Conservation (phyloP, 2,113 vertebrate genomes). For the Pterocles burchelli region DNA sequence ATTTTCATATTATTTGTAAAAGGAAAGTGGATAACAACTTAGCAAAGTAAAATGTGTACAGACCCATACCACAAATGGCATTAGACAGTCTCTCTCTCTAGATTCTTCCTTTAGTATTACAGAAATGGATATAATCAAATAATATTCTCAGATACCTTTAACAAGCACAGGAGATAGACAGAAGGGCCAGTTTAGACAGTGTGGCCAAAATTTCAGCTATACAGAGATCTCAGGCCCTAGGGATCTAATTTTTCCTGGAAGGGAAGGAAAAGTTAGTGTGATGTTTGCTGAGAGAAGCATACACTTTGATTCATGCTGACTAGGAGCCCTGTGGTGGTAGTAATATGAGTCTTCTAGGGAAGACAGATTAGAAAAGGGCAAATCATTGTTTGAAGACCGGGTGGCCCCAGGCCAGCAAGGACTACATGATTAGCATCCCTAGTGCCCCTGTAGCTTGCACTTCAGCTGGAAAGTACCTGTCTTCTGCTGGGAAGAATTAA, state of each 20-base stretch:
- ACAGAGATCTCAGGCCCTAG: background rate
- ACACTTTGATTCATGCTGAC: background rate
- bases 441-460: background rate
- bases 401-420: background rate
- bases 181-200: background rate
- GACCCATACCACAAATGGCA: background rate
- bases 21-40: background rate
- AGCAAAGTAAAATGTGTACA: background rate
- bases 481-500: background rate
- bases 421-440: background rate
- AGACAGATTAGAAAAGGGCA: background rate
- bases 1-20: background rate
- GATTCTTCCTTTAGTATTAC: background rate
- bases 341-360: background rate
- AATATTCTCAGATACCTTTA: background rate
- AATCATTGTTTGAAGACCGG: background rate
- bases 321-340: background rate
- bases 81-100: background rate
- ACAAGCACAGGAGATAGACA: background rate
- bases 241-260: background rate
- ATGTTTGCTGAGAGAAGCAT: background rate
- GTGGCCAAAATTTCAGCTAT: background rate
- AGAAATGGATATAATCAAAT: background rate
- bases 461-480: background rate
- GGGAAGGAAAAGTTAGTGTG: background rate